Base-by-base conservation (phyloP, 1,140 invertebrate genomes). In the Drosophila asahinai region DNA sequence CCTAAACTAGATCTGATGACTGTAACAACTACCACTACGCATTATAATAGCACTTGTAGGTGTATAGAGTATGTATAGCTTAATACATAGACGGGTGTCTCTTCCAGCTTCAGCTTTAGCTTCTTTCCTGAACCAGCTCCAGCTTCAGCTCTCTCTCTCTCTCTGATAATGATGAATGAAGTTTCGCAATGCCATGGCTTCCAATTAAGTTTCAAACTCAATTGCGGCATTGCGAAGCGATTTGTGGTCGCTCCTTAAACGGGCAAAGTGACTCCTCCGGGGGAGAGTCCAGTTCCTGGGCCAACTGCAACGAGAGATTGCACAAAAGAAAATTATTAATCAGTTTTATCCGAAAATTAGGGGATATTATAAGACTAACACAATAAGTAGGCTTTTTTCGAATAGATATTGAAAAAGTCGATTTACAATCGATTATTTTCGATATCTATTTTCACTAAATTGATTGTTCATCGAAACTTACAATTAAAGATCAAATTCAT, bases 191-290 rank as follows among this genome's bases (percentile, higher is more conserved):
- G 60, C 33, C 54, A 48, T 57, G 54, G 54, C 19, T 57, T 51
- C 22, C 48, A 43, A 48, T 68, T 51, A 25, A 68, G 77, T 83
- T 83, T 83, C 57, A 77, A 84, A 86, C 82, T 61, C 48, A 76
- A 60, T 76, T 65, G 55, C 72, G 58, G 52, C 55, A 55, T 40
- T 42, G 22, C 55, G 11, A 11, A 40, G 27, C 58, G 38, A 38
- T 42, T 55, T n/a, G 42, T 60, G 52, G 17, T 42, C 38, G 70
- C 57, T 58, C 60, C 47, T 60, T 67, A 51, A 75, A 36, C n/a
- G 63, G 77, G 42, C 64, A 73, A 40, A 63, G 49, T 65, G 58
- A 55, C 62, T 58, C 25, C 22, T 57, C 36, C 17, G n/a, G 51
- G 27, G 59, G 36, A 47, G 15, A 54, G 33, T 38, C 43, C 59